A percentile compares a stretch with the other conserved stretches of the same genome.
Evolutionary conservation across 1,140 invertebrate genomes (phyloP).

Genomic region (Sitophilus oryzae): DNA sequence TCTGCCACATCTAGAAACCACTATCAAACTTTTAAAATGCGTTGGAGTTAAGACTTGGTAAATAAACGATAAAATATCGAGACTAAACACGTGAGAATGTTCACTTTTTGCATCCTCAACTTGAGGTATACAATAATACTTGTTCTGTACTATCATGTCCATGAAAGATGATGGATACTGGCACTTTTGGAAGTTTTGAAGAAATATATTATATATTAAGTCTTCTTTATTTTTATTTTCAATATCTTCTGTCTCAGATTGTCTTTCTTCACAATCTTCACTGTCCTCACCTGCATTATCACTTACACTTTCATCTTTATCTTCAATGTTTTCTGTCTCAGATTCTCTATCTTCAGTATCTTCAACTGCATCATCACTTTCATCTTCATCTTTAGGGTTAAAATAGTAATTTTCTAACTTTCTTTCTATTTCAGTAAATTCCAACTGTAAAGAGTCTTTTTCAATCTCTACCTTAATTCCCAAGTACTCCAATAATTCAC

Average conservation of each 20-base stretch:
- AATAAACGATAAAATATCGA: conserved; percentile 62
- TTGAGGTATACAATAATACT: conserved; percentile 64
- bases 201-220: conserved; percentile 58
- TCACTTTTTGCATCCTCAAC: conserved; percentile 60
- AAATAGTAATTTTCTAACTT: no score
- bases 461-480: conserved; percentile 35
- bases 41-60: conserved; percentile 49
- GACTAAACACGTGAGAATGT: conserved; percentile 55
- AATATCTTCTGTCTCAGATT: no score
- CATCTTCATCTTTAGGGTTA: conserved; percentile 7
- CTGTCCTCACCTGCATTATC: conserved; percentile 22
- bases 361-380: conserved; percentile 15
- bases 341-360: conserved; percentile 23
- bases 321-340: conserved; percentile 17
- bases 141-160: conserved; percentile 58
- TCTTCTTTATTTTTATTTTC: no score
- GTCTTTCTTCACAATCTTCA: not conserved
- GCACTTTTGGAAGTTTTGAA: conserved; percentile 53
- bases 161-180: conserved; percentile 57
- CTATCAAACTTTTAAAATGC: conserved; percentile 40
- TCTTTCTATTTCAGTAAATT: no score
- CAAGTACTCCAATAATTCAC: conserved; percentile 53
- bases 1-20: conserved; percentile 40
- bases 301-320: conserved; percentile 18
- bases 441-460: no score